A percentile compares a stretch with the other conserved stretches of the same genome.
phyloP scores from a whole-genome alignment of 2,797 vertebrate genomes.

The Sebastes diploproa region DNA sequence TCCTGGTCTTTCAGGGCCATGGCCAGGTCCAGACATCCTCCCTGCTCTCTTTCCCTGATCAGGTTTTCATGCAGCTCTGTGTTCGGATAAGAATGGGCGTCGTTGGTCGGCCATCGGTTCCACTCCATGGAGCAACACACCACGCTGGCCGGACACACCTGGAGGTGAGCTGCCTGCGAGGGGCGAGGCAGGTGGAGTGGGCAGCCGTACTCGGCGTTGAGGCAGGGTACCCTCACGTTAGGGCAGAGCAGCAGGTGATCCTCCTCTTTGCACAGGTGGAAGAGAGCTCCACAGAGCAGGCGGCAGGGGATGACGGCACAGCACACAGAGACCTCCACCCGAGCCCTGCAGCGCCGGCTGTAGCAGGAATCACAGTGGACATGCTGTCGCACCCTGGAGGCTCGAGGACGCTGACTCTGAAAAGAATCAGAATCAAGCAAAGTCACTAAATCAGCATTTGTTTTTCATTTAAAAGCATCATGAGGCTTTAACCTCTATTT shows the following conservation, averaged over 20 bases:
- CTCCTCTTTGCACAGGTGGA: slow-evolving; percentile 95
- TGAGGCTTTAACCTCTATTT: not conserved
- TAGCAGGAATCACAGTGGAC: slow-evolving; percentile 92
- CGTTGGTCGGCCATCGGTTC: slow-evolving; percentile 91
- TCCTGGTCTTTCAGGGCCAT: slow-evolving; percentile 93
- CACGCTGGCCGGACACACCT: slow-evolving; percentile 91
- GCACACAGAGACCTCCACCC: slow-evolving; percentile 79
- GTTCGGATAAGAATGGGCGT: slow-evolving; percentile 82
- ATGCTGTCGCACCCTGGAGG: slow-evolving; percentile 76
- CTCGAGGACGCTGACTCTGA: slow-evolving; percentile 49
- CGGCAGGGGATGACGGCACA: slow-evolving; percentile 89
- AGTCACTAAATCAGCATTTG: not conserved
- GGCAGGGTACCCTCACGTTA: slow-evolving; percentile 89
- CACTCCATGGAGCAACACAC: slow-evolving; percentile 97
- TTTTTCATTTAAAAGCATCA: not conserved
- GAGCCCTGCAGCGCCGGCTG: slow-evolving; percentile 84
- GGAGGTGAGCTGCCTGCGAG: slow-evolving; percentile 88
- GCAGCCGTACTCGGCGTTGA: slow-evolving; percentile 91
- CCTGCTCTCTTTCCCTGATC: slow-evolving; percentile 52
- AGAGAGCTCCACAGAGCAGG: slow-evolving; percentile 93
- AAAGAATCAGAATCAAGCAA: not conserved
- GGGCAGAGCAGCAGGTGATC: slow-evolving; percentile 93
- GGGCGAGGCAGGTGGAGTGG: slow-evolving; percentile 88
- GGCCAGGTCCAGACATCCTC: slow-evolving; percentile 75
- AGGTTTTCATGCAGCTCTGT: slow-evolving; percentile 74